Evolutionary conservation across 2,797 vertebrate species (phyloP).

Genomic region (Adelosebastes latens): DNA sequence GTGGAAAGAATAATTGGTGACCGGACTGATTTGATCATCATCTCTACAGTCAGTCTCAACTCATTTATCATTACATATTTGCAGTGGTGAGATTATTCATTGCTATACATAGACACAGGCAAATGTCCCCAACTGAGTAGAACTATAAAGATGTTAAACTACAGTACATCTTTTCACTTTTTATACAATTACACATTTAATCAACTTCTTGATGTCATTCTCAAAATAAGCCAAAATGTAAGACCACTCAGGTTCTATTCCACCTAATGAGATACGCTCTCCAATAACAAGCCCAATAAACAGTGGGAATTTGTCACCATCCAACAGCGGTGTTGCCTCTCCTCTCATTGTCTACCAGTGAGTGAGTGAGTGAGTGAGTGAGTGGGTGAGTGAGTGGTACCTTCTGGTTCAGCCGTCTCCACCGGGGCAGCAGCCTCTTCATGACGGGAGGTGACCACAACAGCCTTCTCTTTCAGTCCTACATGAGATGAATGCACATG

Average conservation of each 20-base stretch:
- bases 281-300: not conserved
- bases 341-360: not conserved
- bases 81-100: not conserved
- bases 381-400: slow-evolving; percentile 44
- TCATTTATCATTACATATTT: not conserved
- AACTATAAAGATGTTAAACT: not conserved
- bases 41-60: not conserved
- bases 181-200: not conserved
- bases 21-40: no score
- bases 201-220: not conserved
- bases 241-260: not conserved
- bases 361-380: not conserved
- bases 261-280: not conserved
- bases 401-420: slow-evolving; percentile 66
- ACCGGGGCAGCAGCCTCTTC: slow-evolving; percentile 43
- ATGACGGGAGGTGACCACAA: slow-evolving; percentile 32
- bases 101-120: not conserved
- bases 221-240: not conserved
- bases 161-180: not conserved
- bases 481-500: slow-evolving; percentile 58
- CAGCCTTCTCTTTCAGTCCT: slow-evolving; percentile 82
- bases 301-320: not conserved
- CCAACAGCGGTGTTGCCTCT: not conserved
- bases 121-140: not conserved
- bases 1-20: no score